Conservation (phyloP, 2,888 invertebrate genomes). For the Pilophorus perplexus region DNA sequence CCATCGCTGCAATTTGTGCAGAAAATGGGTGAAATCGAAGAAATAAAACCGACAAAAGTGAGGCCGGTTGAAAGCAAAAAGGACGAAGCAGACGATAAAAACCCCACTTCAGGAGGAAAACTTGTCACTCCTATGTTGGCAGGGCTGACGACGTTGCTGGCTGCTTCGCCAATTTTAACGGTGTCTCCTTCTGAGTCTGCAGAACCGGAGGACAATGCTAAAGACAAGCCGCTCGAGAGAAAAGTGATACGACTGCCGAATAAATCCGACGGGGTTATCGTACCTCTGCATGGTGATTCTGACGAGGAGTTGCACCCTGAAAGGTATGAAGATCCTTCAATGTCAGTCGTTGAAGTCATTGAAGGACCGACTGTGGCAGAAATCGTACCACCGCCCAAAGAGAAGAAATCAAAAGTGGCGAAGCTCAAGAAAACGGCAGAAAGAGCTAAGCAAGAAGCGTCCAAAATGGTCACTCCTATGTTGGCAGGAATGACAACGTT, state of each 20-base stretch:
- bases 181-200: slow-evolving; percentile 12
- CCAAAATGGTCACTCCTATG: slow-evolving; percentile 8
- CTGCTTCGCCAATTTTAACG: slow-evolving; percentile 17
- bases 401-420: background rate
- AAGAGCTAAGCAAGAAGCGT: background rate
- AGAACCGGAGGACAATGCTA: slow-evolving; percentile 51
- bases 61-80: slow-evolving; percentile 36
- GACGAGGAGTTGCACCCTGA: slow-evolving; percentile 46
- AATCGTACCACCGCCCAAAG: background rate
- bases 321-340: slow-evolving; percentile 33
- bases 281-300: slow-evolving; percentile 47
- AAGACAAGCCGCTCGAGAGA: slow-evolving; percentile 53
- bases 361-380: slow-evolving; percentile 24
- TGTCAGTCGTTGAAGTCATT: slow-evolving; percentile 2
- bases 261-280: slow-evolving; percentile 44
- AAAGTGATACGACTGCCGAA: slow-evolving; percentile 50
- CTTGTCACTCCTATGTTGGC: slow-evolving; percentile 20
- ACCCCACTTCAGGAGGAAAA: background rate
- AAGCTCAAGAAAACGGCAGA: background rate
- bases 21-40: slow-evolving; percentile 6
- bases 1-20: slow-evolving; percentile 18
- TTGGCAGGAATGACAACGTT: slow-evolving; percentile 28
- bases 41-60: background rate
- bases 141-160: slow-evolving; percentile 23
- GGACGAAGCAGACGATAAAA: background rate